Evolutionary conservation across 1,140 invertebrate species (phyloP).

Genomic region (Lordiphosa collinella): DNA sequence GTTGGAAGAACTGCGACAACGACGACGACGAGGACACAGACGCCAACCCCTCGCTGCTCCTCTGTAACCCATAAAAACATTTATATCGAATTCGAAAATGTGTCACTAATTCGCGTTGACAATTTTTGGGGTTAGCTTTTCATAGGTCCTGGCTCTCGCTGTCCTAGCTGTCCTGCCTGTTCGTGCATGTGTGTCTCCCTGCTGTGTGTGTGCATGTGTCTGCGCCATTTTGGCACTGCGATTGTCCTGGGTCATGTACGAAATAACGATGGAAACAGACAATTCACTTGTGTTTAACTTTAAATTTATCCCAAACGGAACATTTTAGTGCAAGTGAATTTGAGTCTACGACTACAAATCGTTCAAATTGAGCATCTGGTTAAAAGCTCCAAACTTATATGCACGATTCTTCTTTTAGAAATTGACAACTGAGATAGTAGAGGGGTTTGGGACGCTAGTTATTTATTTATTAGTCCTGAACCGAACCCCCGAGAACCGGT

Average conservation of each 20-base stretch:
- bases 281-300: slow-evolving; percentile 4
- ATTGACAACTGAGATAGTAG: too few relatives aligned
- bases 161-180: neutral
- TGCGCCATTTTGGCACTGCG: slow-evolving; percentile 9
- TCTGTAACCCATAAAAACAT: slow-evolving; percentile 28
- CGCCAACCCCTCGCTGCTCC: neutral
- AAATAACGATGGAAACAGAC: neutral
- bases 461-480: too few relatives aligned
- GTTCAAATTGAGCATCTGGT: too few relatives aligned
- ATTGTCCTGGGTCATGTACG: neutral
- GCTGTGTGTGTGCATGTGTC: slow-evolving; percentile 1
- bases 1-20: too few relatives aligned
- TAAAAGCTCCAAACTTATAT: too few relatives aligned
- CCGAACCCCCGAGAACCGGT: too few relatives aligned
- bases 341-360: too few relatives aligned
- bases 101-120: slow-evolving; percentile 71
- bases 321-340: neutral
- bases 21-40: too few relatives aligned
- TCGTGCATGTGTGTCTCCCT: neutral
- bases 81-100: slow-evolving; percentile 59
- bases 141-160: slow-evolving; percentile 1
- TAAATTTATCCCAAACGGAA: neutral
- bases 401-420: too few relatives aligned
- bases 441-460: too few relatives aligned
- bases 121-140: slow-evolving; percentile 41